Conservation (phyloP, 2,888 invertebrate species). For the Cephus runcator region DNA sequence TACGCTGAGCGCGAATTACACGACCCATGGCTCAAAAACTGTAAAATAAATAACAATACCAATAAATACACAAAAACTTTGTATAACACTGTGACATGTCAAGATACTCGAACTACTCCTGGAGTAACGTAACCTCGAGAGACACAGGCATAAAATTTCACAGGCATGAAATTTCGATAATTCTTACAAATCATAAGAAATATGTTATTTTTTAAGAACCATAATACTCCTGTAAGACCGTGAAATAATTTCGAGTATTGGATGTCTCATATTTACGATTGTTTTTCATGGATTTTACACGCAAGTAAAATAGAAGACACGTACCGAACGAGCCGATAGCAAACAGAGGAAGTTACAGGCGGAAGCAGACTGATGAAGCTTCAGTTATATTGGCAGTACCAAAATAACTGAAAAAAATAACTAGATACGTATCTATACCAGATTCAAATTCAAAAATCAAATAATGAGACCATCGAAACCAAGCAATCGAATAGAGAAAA, state of each 20-base stretch:
- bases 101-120: background rate
- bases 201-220: background rate
- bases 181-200: constrained; percentile 2
- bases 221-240: constrained; percentile 7
- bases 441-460: background rate
- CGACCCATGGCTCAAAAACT: constrained; percentile 85
- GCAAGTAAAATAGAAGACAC: constrained; percentile 27
- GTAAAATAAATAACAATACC: constrained; percentile 21
- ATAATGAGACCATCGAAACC: background rate
- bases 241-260: background rate
- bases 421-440: background rate
- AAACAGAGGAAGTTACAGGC: constrained; percentile 39
- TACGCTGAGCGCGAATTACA: constrained; percentile 99
- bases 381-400: background rate
- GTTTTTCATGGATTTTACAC: constrained; percentile 40
- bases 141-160: constrained; percentile 13
- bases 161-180: constrained; percentile 2
- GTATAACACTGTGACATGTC: background rate
- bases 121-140: constrained; percentile 39
- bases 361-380: constrained; percentile 7
- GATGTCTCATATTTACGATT: constrained; percentile 33
- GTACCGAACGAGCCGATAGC: constrained; percentile 44
- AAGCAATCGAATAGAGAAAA: background rate
- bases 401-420: background rate
- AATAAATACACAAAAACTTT: background rate